These are phyloP conservation scores for Piliocolobus tephrosceles DNA, from an alignment of 2,113 vertebrate genomes.

Conservation along the genomic window DNA sequence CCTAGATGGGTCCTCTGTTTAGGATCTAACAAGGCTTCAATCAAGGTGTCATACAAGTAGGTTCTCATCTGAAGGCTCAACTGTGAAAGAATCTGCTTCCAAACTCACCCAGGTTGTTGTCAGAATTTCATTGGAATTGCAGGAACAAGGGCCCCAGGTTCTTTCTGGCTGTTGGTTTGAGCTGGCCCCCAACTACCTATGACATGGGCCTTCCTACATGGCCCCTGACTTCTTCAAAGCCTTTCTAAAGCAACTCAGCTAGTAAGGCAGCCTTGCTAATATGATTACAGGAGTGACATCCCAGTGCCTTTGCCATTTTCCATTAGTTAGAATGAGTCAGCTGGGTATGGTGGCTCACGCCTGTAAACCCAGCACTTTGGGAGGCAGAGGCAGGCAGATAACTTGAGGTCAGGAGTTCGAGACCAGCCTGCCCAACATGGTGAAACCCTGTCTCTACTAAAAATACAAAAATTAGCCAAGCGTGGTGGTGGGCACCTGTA, in stretches of 20 bases:
- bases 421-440: too few relatives aligned
- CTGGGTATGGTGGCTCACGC: too few relatives aligned
- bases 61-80: neutral
- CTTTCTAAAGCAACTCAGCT: neutral
- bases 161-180: neutral
- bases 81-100: neutral
- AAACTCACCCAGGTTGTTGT: neutral
- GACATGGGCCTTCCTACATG: neutral
- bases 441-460: too few relatives aligned
- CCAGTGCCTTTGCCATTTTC: neutral
- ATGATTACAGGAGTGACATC: too few relatives aligned
- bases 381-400: too few relatives aligned
- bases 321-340: neutral
- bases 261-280: neutral
- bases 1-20: neutral
- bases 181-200: too few relatives aligned
- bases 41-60: neutral
- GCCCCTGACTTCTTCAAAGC: neutral
- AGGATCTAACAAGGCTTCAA: neutral
- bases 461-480: too few relatives aligned
- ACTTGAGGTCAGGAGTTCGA: too few relatives aligned
- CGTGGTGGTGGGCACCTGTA: too few relatives aligned
- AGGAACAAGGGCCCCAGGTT: neutral
- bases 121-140: neutral
- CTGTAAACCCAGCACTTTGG: too few relatives aligned